Base-by-base conservation (phyloP, 2,888 invertebrate species). In the Lithosia quadra region DNA sequence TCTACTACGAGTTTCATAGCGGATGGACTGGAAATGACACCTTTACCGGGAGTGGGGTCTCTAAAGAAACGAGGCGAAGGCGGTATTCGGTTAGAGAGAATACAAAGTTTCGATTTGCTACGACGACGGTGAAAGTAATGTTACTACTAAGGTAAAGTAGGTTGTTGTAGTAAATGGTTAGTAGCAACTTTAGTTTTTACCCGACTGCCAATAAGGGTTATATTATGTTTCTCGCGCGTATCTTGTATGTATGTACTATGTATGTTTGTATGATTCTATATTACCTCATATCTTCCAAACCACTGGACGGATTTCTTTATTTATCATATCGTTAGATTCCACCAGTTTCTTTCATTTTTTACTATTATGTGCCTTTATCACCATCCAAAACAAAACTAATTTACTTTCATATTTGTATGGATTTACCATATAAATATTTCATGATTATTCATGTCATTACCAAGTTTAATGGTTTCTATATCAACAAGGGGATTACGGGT, bases 21-120 rank as follows among this genome's bases (percentile, higher is more conserved):
- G 68, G 76, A 67, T 60, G 55, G 36, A 2, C 24, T 79, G 71
- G 69, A 74, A 79, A 79, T 78, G 61, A 69, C 69, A 60, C 53
- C 10, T 71, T 65, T 69, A 74, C 10, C 68, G 11, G 39, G 58
- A 63, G 56, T 33, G 55, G n/a, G 11, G 49, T 53, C 67, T 65
- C 61, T 36, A 55, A 49, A 63, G 57, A 57, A 63, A 55, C 43
- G 62, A 39, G 39, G 3, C 22, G 21, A 53, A 62, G 11, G n/a
- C 7, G 22, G 57, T 36, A 43, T 49, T 49, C 34, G 22, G 33
- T 65, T 65, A 49, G 21, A 22, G 4, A 39, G 57, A 57, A 63
- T 53, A 33, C 53, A 62, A 28, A 62, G 28, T 62, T n/a, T 49
- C n/a, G n/a, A 62, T 49, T 49, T 62, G 18, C 24, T n/a, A n/a